These are phyloP conservation scores for Pristionchus japonicus DNA, from an alignment of 2,888 invertebrate genomes.

Conservation along the genomic window DNA sequence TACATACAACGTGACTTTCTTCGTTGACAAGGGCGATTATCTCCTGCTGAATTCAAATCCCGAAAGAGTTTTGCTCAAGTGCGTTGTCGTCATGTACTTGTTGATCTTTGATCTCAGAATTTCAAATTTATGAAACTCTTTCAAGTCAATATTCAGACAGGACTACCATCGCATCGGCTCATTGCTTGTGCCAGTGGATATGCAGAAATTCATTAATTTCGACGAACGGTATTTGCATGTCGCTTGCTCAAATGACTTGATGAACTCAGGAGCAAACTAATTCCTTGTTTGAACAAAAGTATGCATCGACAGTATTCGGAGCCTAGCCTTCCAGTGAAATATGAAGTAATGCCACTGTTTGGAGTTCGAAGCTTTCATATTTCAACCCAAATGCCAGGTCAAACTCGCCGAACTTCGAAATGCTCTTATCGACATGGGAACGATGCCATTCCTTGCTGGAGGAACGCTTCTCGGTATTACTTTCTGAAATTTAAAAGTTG, in stretches of 20 bases:
- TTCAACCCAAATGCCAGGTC: no score
- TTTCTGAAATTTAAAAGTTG: neutral
- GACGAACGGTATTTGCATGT: neutral
- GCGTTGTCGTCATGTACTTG: no score
- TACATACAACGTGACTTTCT: neutral
- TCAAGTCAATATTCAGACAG: neutral
- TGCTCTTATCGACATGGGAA: neutral
- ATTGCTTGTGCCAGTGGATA: neutral
- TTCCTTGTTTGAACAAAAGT: neutral
- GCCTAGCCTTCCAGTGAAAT: neutral
- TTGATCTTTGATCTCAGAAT: neutral
- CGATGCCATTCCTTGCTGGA: constrained; percentile 10
- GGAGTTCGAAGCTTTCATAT: no score
- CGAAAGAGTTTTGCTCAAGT: neutral
- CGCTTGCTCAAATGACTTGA: neutral
- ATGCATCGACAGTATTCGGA: neutral
- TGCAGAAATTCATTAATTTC: neutral
- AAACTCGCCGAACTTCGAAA: constrained; percentile 10
- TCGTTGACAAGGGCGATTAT: neutral
- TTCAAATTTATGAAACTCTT: no score
- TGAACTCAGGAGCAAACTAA: neutral
- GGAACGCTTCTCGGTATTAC: constrained; percentile 10
- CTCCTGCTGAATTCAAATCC: neutral
- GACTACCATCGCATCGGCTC: neutral
- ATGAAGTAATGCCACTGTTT: neutral